phyloP scores from a whole-genome alignment of 2,888 invertebrate species.

The Nycteola revayana region DNA sequence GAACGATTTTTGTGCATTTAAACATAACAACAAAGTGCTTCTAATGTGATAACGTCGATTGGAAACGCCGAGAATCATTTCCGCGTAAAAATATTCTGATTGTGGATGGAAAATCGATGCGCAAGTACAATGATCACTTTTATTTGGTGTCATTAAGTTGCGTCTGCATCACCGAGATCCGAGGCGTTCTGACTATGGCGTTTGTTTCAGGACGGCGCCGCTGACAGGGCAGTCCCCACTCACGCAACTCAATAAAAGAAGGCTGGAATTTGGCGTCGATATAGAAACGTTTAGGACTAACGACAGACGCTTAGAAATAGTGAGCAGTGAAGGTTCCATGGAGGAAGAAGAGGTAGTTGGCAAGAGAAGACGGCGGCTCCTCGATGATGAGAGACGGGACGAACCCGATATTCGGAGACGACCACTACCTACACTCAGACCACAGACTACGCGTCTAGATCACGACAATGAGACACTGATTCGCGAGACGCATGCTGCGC shows the following conservation, averaged over 20 bases:
- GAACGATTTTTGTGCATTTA: conserved; percentile 81
- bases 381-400: conserved; percentile 67
- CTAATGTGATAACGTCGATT: conserved; percentile 71
- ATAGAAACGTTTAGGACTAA: conserved; percentile 69
- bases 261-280: conserved; percentile 84
- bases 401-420: conserved; percentile 52
- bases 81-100: conserved; percentile 82
- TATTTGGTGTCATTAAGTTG: conserved; percentile 38
- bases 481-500: conserved; percentile 92
- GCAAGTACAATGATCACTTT: conserved; percentile 69
- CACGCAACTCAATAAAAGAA: conserved; percentile 87
- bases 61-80: conserved; percentile 82
- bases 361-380: conserved; percentile 71
- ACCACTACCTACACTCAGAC: conserved; percentile 53
- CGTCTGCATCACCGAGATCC: conserved; percentile 26
- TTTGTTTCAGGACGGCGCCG: conserved; percentile 78
- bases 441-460: conserved; percentile 57
- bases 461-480: conserved; percentile 92
- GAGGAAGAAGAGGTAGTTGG: conserved; percentile 67
- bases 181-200: conserved; percentile 37
- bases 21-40: conserved; percentile 67
- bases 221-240: conserved; percentile 82
- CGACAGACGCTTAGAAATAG: conserved; percentile 58
- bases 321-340: conserved; percentile 67
- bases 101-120: conserved; percentile 81